phyloP scores from a whole-genome alignment of 1,140 invertebrate genomes.

The Heliconius melpomene region DNA sequence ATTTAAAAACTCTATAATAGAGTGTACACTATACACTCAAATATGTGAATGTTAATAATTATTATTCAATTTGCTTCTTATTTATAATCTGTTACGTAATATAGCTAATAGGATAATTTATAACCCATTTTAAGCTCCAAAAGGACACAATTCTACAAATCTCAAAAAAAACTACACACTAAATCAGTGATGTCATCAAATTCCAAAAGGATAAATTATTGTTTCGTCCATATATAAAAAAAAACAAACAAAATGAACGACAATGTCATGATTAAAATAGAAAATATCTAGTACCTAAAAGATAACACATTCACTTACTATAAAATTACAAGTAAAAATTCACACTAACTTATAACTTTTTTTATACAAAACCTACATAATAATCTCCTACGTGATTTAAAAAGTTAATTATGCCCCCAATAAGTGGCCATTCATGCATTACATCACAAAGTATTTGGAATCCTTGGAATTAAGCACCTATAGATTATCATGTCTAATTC shows the following conservation, averaged over 20 bases:
- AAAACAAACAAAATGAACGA: constrained; percentile 16
- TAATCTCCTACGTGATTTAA: constrained; percentile 49
- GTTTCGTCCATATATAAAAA: constrained; percentile 18
- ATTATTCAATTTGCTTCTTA: not conserved
- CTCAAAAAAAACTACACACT: constrained; percentile 23
- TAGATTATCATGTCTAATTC: too few relatives aligned
- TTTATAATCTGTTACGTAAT: not conserved
- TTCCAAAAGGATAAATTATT: constrained; percentile 29
- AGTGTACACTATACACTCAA: too few relatives aligned
- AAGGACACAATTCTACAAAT: constrained; percentile 26
- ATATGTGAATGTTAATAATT: too few relatives aligned
- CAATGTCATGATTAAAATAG: constrained; percentile 43
- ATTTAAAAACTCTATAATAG: too few relatives aligned
- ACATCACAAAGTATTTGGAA: too few relatives aligned
- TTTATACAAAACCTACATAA: constrained; percentile 56
- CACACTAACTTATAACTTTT: constrained; percentile 60
- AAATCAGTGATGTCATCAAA: constrained; percentile 35
- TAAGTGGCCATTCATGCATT: too few relatives aligned
- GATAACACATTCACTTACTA: constrained; percentile 49
- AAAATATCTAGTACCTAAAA: constrained; percentile 55
- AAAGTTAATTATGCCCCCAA: constrained; percentile 21
- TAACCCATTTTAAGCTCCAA: not conserved
- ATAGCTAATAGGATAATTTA: not conserved
- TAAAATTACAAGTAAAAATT: constrained; percentile 60
- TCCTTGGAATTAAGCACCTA: too few relatives aligned